Conservation (phyloP, 1,140 invertebrate genomes). For the Cheumatopsyche charites region DNA sequence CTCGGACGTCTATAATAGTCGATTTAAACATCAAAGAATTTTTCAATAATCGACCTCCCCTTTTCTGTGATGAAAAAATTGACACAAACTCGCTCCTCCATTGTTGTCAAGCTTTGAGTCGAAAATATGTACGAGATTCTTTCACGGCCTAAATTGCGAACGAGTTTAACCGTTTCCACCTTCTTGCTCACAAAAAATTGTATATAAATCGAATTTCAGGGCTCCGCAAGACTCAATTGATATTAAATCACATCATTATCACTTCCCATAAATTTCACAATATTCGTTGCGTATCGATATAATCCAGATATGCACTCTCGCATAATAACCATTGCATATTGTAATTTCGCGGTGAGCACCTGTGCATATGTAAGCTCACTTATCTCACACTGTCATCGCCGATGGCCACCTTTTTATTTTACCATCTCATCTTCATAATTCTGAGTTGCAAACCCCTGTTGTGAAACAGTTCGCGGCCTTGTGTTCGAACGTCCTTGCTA, state of each 20-base stretch:
- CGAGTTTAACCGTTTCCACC: conserved; percentile 30
- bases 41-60: conserved; percentile 10
- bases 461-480: conserved; percentile 26
- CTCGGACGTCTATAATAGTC: too few relatives aligned
- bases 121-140: conserved; percentile 35
- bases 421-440: not conserved
- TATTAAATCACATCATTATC: not conserved
- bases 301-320: not conserved
- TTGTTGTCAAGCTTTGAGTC: conserved; percentile 26
- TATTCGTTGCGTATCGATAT: not conserved
- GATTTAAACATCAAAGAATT: conserved; percentile 9
- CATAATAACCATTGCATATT: conserved; percentile 2
- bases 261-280: not conserved
- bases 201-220: conserved; percentile 10
- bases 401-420: not conserved
- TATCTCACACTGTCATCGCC: conserved; percentile 5
- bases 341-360: not conserved
- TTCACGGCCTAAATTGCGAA: conserved; percentile 36
- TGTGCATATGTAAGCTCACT: not conserved
- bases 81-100: conserved; percentile 10
- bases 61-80: not conserved
- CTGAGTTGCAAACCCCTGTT: conserved; percentile 25
- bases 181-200: not conserved
- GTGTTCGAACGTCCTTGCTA: conserved; percentile 37
- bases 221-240: not conserved